Evolutionary conservation across 2,113 vertebrate genomes (phyloP).

Genomic region (Sardina pilchardus): DNA sequence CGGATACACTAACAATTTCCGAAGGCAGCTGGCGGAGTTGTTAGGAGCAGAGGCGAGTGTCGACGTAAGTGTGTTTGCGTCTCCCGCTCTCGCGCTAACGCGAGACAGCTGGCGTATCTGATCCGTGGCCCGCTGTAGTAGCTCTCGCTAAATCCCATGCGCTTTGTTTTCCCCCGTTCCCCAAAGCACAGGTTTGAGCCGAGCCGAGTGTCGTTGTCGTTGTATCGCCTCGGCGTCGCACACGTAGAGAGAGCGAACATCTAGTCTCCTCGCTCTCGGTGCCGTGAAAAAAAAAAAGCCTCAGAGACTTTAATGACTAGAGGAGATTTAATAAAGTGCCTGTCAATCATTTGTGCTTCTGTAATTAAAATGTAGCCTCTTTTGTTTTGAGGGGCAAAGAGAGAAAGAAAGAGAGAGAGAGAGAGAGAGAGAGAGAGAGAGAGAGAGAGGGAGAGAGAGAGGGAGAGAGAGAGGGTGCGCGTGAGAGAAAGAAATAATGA

Average conservation of each 20-base stretch:
- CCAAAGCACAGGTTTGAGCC: neutral
- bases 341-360: slow-evolving; percentile 13
- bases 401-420: neutral
- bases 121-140: neutral
- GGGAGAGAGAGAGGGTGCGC: neutral
- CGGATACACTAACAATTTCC: neutral
- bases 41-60: neutral
- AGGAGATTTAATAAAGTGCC: slow-evolving; percentile 29
- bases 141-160: neutral
- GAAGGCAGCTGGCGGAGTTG: neutral
- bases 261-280: neutral
- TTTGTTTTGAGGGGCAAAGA: neutral
- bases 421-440: neutral
- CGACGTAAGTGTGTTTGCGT: neutral
- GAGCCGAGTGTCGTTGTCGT: neutral
- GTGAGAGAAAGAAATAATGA: neutral
- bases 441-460: neutral
- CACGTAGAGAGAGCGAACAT: too few species aligned
- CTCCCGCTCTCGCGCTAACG: neutral
- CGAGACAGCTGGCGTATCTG: neutral
- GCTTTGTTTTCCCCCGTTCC: neutral
- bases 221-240: too few species aligned
- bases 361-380: slow-evolving; percentile 34
- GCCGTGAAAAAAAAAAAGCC: neutral
- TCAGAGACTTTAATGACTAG: slow-evolving; percentile 16